Evolutionary conservation across 2,888 invertebrate species (phyloP), one percentile per base, ranked within the genome.

Genomic region (Doris montereyensis): DNA sequence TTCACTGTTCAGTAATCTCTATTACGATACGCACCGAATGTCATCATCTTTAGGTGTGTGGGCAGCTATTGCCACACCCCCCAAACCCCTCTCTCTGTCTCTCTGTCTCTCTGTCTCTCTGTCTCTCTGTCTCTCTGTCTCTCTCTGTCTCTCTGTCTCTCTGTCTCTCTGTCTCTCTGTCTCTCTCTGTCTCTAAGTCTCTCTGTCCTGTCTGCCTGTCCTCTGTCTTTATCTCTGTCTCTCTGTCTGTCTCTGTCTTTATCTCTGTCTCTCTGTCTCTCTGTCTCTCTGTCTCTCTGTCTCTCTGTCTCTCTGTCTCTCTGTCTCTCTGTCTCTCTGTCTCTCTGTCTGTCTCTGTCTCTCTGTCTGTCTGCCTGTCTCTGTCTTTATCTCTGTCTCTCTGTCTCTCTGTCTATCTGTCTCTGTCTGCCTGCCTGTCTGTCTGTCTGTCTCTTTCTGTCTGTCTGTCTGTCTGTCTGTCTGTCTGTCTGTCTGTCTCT

Each of bases 201-300:
- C 21, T 71, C 17, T 35, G 10, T 35, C 34, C 4, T 28, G 2
- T n/a, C 26, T 28, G n/a, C 35, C 52, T 57, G 35, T 10, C 24
- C 52, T 24, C 72, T 52, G 24, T 72, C 58, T 74, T 32, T 58
- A 30, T 30, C 1, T 26, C 57, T 17, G 26, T 26, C 73, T 57
- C 73, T 57, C 73, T 57, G 57, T 73, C 73, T 52, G 57, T 73
- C 73, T 73, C 57, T 73, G 24, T 73, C 57, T 73, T 28, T 73
- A 26, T 73, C 73, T 73, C 52, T 57, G 57, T 57, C 57, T 57
- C 57, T 73, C 4, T 73, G 26, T 57, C 28, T 26, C 28, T 73
- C 73, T 73, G 8, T 73, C 68, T 68, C 68, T 68, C 68, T 68
- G 28, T 68, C 26, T 68, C 68, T 28, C 68, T 28, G 28, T 28